A percentile compares a stretch with the other conserved stretches of the same genome.
phyloP scores from a whole-genome alignment of 2,113 vertebrate genomes.

The Eurystomus gularis region DNA sequence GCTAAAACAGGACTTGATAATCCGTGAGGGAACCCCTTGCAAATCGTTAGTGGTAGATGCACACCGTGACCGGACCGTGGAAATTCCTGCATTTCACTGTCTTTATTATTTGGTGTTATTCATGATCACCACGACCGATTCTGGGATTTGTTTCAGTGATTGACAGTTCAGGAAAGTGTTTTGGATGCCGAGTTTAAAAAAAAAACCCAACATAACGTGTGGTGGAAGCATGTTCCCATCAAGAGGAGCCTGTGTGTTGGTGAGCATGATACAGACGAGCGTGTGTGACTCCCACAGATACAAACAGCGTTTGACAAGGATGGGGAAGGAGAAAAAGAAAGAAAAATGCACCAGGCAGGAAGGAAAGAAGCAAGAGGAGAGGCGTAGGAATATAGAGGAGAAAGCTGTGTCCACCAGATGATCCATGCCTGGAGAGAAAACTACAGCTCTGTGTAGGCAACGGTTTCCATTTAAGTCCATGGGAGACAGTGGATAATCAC shows the following conservation, averaged over 20 bases:
- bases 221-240: background rate
- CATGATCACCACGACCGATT: background rate
- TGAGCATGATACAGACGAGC: background rate
- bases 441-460: background rate
- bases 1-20: background rate
- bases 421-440: background rate
- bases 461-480: background rate
- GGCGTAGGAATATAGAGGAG: background rate
- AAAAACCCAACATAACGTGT: background rate
- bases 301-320: background rate
- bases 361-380: background rate
- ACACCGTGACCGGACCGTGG: rapidly evolving
- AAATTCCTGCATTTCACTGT: background rate
- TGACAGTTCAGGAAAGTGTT: background rate
- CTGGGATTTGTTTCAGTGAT: background rate
- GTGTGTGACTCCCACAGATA: background rate
- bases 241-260: background rate
- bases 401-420: background rate
- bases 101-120: background rate
- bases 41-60: background rate
- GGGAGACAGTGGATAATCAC: background rate
- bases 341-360: background rate
- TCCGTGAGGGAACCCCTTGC: background rate
- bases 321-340: background rate
- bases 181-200: background rate